These are phyloP conservation scores for Ferrisia virgata DNA, from an alignment of 2,888 invertebrate genomes.

Conservation along the genomic window DNA sequence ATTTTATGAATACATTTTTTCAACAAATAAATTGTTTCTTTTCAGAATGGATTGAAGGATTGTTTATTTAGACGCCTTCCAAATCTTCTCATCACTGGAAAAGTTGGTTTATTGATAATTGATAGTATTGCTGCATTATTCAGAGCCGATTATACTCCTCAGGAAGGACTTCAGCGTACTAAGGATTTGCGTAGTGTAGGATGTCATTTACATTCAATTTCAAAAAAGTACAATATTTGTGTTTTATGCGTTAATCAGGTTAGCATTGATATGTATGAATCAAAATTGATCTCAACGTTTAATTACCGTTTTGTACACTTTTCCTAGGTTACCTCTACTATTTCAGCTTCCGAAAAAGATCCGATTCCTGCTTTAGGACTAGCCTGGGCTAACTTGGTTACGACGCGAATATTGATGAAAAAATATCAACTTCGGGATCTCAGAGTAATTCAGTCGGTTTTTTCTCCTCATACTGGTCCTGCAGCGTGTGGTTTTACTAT, in stretches of 20 bases:
- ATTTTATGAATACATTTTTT: too few species aligned
- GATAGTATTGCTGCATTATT: constrained; percentile 74
- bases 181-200: constrained; percentile 61
- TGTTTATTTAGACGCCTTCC: constrained; percentile 60
- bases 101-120: constrained; percentile 64
- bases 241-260: constrained; percentile 74
- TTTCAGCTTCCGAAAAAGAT: neutral
- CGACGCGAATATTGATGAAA: constrained; percentile 59
- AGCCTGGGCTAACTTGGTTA: constrained; percentile 65
- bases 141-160: constrained; percentile 59
- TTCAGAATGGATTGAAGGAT: constrained; percentile 58
- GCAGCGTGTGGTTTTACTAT: constrained; percentile 9
- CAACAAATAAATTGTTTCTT: constrained; percentile 34
- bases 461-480: constrained; percentile 45
- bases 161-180: constrained; percentile 58
- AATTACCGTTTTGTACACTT: neutral
- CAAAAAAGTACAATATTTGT: constrained; percentile 58
- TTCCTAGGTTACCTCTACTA: neutral
- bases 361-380: constrained; percentile 63
- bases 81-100: constrained; percentile 48
- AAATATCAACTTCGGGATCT: constrained; percentile 48
- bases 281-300: constrained; percentile 1
- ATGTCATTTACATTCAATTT: constrained; percentile 58
- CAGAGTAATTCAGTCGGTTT: constrained; percentile 47
- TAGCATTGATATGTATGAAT: constrained; percentile 45